Percentiles rank a stretch among this genome's conserved stretches.
phyloP scores from a whole-genome alignment of 1,140 invertebrate genomes.

The Drosophila orosa region DNA sequence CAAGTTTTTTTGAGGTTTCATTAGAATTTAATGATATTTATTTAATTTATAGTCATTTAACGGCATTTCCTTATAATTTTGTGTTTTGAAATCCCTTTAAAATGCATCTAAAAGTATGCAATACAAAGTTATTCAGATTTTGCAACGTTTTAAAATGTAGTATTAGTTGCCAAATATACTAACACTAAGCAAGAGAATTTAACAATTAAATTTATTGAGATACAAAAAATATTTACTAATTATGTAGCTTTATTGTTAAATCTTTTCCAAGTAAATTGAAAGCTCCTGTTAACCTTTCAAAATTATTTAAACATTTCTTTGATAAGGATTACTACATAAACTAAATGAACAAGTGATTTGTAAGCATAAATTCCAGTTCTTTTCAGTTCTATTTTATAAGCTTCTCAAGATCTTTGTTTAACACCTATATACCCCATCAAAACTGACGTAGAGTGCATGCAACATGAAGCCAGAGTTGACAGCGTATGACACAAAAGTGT shows the following conservation, averaged over 20 bases:
- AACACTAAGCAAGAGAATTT: not conserved
- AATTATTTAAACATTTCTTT: not conserved
- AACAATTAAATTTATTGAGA: not conserved
- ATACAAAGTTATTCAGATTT: not conserved
- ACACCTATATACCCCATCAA: not conserved
- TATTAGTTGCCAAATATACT: not conserved
- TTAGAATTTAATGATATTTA: not conserved
- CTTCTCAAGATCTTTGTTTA: not conserved
- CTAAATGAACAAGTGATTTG: not conserved
- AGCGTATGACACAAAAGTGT: conserved; percentile 65
- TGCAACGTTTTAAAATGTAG: not conserved
- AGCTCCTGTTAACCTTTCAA: not conserved
- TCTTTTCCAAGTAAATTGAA: too few species aligned
- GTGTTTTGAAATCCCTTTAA: not conserved
- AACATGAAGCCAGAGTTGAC: conserved; percentile 35
- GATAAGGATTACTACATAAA: not conserved
- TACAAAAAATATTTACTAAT: not conserved
- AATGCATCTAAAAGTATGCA: not conserved
- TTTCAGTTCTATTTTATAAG: not conserved
- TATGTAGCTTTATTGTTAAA: not conserved
- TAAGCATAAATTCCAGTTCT: not conserved
- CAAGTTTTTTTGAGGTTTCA: not conserved
- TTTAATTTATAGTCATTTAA: too few species aligned
- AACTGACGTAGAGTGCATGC: not conserved
- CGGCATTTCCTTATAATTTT: too few species aligned